Conservation (phyloP, 2,888 invertebrate species). For the Odontothrips loti region DNA sequence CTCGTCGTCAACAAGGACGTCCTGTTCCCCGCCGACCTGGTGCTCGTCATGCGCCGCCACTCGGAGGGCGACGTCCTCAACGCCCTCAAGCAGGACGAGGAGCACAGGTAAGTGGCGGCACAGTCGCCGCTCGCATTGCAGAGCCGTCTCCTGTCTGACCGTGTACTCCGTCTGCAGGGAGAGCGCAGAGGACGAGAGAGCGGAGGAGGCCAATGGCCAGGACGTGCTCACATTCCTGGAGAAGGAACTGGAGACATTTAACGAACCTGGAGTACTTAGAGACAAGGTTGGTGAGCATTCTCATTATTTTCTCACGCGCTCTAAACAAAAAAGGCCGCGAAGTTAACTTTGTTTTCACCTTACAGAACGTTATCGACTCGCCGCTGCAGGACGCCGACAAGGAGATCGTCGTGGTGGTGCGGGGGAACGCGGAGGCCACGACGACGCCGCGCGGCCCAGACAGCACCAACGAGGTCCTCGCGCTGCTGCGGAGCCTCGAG, state of each 20-base stretch:
- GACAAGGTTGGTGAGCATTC: background rate
- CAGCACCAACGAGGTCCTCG: background rate
- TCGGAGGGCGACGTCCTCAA: slow-evolving; percentile 3
- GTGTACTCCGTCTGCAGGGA: background rate
- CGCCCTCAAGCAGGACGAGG: background rate
- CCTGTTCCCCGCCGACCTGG: slow-evolving; percentile 13
- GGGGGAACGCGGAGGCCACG: background rate
- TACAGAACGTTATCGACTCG: background rate
- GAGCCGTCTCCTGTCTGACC: background rate
- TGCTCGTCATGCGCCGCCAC: background rate
- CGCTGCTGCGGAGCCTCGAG: background rate
- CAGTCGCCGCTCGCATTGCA: too few relatives aligned
- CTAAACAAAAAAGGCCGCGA: background rate
- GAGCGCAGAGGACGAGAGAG: background rate
- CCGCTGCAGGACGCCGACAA: background rate
- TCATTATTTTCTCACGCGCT: background rate
- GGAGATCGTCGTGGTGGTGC: background rate
- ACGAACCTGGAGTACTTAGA: background rate
- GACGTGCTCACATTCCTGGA: background rate
- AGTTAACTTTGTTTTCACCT: background rate
- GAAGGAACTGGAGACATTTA: background rate
- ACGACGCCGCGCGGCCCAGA: background rate
- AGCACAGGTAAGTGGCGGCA: background rate
- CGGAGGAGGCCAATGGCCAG: background rate
- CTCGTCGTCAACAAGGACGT: background rate